Conservation (phyloP, 2,888 invertebrate genomes). For the Stenichneumon culpator region DNA sequence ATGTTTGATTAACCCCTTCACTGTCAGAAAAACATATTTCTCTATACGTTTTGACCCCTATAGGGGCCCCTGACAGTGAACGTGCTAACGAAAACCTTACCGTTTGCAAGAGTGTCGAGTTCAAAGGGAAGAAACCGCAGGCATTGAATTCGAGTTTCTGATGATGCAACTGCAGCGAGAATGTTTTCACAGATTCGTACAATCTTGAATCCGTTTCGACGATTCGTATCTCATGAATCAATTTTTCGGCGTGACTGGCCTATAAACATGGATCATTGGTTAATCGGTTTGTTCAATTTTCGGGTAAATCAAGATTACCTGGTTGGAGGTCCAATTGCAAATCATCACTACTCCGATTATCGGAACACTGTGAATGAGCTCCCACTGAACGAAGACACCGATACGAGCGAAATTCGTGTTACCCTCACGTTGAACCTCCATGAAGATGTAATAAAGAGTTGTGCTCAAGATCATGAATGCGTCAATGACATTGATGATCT, state of each 20-base stretch:
- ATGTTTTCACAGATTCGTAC: conserved; percentile 68
- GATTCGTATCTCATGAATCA: conserved; percentile 55
- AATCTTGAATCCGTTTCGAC: conserved; percentile 39
- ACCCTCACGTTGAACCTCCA: conserved; percentile 23
- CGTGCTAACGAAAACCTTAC: conserved; percentile 71
- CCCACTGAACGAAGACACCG: conserved; percentile 51
- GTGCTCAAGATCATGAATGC: conserved; percentile 47
- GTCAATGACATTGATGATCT: conserved; percentile 38
- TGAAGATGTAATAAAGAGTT: conserved; percentile 44
- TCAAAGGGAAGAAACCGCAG: conserved; percentile 76
- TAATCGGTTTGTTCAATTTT: neutral
- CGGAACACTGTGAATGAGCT: conserved; percentile 58
- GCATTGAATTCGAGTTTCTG: conserved; percentile 76
- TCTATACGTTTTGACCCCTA: no score
- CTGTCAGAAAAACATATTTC: no score
- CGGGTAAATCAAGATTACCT: conserved; percentile 22
- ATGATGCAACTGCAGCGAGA: conserved; percentile 76
- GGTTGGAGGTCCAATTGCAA: conserved; percentile 58
- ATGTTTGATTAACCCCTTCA: conserved; percentile 3
- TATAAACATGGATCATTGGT: neutral
- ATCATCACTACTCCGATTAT: conserved; percentile 54
- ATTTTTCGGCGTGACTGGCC: conserved; percentile 47
- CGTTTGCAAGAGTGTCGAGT: conserved; percentile 77
- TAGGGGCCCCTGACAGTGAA: no score
- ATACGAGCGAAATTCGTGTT: conserved; percentile 31